Evolutionary conservation across 2,888 invertebrate genomes (phyloP).

Genomic region (Harpalus rubripes): DNA sequence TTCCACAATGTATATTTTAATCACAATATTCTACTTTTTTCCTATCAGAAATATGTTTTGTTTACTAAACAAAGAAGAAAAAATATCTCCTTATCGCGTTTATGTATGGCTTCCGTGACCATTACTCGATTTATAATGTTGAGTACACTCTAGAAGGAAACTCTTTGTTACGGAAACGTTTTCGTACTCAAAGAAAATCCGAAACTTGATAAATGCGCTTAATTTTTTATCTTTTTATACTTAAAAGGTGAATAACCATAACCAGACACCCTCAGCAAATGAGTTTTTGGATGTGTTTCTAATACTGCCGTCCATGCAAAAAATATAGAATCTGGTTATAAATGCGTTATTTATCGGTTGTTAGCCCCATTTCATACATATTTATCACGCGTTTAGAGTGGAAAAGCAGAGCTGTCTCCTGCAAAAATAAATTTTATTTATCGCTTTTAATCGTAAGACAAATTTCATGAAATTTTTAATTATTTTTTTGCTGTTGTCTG

Average conservation of each 20-base stretch:
- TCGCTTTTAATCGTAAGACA: neutral
- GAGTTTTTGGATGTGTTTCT: neutral
- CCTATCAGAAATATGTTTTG: neutral
- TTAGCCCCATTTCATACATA: neutral
- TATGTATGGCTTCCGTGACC: neutral
- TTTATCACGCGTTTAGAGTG: neutral
- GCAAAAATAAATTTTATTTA: conserved; percentile 1
- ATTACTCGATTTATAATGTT: neutral
- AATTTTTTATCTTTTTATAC: too few relatives aligned
- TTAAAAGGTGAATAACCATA: neutral
- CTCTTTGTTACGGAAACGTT: neutral
- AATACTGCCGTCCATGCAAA: neutral
- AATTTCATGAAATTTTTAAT: neutral
- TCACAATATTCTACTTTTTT: neutral
- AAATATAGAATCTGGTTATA: neutral
- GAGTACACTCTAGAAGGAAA: too few relatives aligned
- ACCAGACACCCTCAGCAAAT: neutral
- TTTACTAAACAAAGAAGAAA: neutral
- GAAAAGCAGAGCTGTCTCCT: neutral
- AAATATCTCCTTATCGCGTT: conserved; percentile 1
- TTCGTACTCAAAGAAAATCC: neutral
- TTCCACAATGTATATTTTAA: neutral
- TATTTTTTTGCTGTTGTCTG: neutral
- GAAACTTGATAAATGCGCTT: neutral
- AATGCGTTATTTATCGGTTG: neutral